phyloP scores from a whole-genome alignment of 1,140 invertebrate species.

The Brachionus angularis region DNA sequence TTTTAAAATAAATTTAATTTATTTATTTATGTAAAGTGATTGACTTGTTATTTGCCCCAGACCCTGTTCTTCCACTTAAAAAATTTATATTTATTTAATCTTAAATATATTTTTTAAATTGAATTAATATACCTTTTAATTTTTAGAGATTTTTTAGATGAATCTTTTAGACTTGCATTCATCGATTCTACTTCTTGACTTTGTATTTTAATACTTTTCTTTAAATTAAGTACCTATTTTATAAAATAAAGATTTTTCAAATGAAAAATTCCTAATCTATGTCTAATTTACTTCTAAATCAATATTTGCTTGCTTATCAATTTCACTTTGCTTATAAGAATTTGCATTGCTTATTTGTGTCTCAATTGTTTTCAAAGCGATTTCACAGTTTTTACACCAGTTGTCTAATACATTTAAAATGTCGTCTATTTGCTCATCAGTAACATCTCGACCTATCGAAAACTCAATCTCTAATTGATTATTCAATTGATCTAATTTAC shows the following conservation, averaged over 20 bases:
- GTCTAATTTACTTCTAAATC: constrained; percentile 71
- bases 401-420: constrained; percentile 54
- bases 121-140: neutral
- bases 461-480: constrained; percentile 86
- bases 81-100: neutral
- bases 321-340: constrained; percentile 72
- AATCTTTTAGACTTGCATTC: neutral
- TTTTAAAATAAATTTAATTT: too few relatives aligned
- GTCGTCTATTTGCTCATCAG: constrained; percentile 62
- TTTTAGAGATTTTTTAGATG: constrained; percentile 21
- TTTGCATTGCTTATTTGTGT: constrained; percentile 81
- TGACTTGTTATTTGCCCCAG: neutral
- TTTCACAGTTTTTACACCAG: constrained; percentile 69
- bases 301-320: constrained; percentile 74
- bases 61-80: neutral
- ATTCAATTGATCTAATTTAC: constrained; percentile 91
- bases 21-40: too few relatives aligned
- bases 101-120: neutral
- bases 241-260: neutral
- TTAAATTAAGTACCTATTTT: constrained; percentile 25
- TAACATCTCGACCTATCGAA: constrained; percentile 84
- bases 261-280: too few relatives aligned
- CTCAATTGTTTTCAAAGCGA: constrained; percentile 64
- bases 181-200: constrained; percentile 11
- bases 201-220: constrained; percentile 17